A percentile compares a stretch with the other conserved stretches of the same genome.
Conservation (phyloP, 2,797 vertebrate species). For the Chrysocyon brachyurus region DNA sequence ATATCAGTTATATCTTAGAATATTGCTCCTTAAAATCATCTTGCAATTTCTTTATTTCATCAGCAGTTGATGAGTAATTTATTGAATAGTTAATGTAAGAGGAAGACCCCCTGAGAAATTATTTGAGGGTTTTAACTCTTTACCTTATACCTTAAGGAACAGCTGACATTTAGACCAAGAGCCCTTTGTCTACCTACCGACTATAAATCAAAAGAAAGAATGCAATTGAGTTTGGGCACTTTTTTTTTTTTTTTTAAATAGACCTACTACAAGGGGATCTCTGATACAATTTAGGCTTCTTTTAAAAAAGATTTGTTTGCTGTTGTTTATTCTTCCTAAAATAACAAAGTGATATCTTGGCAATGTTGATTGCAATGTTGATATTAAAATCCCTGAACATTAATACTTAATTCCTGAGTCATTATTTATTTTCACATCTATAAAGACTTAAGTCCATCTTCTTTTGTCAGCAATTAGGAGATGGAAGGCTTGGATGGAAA, state of each 20-base stretch:
- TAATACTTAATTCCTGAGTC: conserved; percentile 74
- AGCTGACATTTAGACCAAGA: not conserved
- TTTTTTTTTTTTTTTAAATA: not conserved
- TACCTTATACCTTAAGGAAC: conserved; percentile 8
- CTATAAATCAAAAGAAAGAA: conserved; percentile 20
- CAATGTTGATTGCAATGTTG: conserved; percentile 58
- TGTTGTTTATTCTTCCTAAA: conserved; percentile 58
- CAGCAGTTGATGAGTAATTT: not conserved
- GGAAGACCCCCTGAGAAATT: not conserved
- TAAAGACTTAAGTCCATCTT: conserved; percentile 50
- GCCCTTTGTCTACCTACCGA: not conserved
- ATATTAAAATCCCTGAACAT: conserved; percentile 54
- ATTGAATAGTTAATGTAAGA: not conserved
- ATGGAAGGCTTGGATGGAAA: conserved; percentile 73
- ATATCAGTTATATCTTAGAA: conserved; percentile 33
- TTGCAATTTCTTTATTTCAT: conserved; percentile 45
- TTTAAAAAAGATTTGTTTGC: conserved; percentile 37
- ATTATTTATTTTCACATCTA: conserved; percentile 72
- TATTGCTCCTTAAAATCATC: conserved; percentile 14
- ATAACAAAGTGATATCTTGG: conserved; percentile 67
- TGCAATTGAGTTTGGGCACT: conserved; percentile 20
- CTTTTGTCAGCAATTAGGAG: conserved; percentile 74
- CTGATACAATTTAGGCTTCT: not conserved
- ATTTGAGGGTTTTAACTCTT: not conserved
- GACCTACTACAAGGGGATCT: not conserved